Evolutionary conservation across 2,113 vertebrate species (phyloP), one percentile per base, ranked within the genome.

Genomic region (Tretioscincus oriximinensis): DNA sequence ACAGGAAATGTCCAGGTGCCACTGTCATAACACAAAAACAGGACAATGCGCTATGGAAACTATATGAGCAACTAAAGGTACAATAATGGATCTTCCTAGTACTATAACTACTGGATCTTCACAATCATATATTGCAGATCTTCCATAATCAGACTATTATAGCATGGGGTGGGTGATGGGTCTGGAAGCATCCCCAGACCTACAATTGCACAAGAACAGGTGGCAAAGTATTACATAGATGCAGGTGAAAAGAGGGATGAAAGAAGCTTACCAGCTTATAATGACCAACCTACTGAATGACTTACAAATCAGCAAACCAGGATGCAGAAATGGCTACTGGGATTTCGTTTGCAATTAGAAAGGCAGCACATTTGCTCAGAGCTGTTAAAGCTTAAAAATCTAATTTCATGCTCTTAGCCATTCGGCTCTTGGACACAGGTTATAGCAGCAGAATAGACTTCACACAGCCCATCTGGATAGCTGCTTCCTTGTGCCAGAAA

Each of bases 251-350:
- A 70, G 2, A 29, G 31, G 20, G 68, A 76, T 26, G 31, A 82
- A 85, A 82, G 29, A 73, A 78, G 29, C 69, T 73, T 63, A 82
- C 75, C 67, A 84, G 77, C 28, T 0, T 10, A 54, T 77, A 86
- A 76, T 69, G 49, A 64, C 68, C 77, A 83, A 77, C 69, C 78
- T 86, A 78, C 66, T 81, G 70, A 77, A 78, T 49, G n/a, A 76
- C 49, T 2, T 29, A 82, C 77, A 85, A 81, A 84, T 77, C 1
- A 22, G 11, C 9, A 41, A 81, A 1, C 65, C 58, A 76, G 66
- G 77, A 86, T 45, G 54, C 45, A 67, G 29, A 87, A 82, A 64
- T 21, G 7, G 7, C 47, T 79, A 77, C 6, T 0, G 0, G 73
- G 51, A 22, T 2, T 7, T 65, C 77, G 78, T 67, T 88, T 87